A percentile compares a stretch with the other conserved stretches of the same genome.
Conservation (phyloP, 2,113 vertebrate species). For the Anolis carolinensis region DNA sequence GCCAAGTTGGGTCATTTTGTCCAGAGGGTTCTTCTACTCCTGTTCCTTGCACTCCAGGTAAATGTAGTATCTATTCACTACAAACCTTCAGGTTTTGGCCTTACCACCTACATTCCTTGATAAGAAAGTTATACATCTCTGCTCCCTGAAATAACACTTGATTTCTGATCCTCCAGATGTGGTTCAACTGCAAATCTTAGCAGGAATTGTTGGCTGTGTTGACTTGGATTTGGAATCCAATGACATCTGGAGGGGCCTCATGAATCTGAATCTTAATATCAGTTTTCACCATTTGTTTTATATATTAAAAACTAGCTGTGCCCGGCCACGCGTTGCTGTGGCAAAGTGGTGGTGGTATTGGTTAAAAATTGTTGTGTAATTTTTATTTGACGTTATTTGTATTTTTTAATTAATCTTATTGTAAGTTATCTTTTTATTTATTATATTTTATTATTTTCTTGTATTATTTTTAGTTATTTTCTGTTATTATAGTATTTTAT, state of each 20-base stretch:
- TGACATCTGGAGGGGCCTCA: not conserved
- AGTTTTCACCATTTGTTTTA: not conserved
- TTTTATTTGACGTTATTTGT: too few species aligned
- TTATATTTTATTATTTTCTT: too few species aligned
- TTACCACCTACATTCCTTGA: not conserved
- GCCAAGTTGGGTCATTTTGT: constrained; percentile 66
- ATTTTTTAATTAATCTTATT: too few species aligned
- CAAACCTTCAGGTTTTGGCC: not conserved
- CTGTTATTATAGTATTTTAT: too few species aligned
- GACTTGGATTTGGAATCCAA: not conserved
- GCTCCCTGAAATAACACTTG: too few species aligned
- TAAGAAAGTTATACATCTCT: not conserved
- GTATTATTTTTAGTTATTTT: too few species aligned
- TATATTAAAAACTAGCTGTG: not conserved
- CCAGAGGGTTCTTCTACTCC: constrained; percentile 64
- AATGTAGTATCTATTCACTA: not conserved
- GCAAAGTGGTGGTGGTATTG: too few species aligned
- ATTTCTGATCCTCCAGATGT: not conserved
- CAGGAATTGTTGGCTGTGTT: too few species aligned
- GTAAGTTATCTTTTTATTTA: too few species aligned
- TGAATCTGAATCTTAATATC: too few species aligned
- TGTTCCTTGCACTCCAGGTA: constrained; percentile 69
- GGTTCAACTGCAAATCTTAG: not conserved
- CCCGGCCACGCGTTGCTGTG: too few species aligned
- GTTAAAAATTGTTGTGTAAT: too few species aligned